These are phyloP conservation scores for Noctua fimbriata DNA, from an alignment of 2,888 invertebrate species.

Conservation along the genomic window DNA sequence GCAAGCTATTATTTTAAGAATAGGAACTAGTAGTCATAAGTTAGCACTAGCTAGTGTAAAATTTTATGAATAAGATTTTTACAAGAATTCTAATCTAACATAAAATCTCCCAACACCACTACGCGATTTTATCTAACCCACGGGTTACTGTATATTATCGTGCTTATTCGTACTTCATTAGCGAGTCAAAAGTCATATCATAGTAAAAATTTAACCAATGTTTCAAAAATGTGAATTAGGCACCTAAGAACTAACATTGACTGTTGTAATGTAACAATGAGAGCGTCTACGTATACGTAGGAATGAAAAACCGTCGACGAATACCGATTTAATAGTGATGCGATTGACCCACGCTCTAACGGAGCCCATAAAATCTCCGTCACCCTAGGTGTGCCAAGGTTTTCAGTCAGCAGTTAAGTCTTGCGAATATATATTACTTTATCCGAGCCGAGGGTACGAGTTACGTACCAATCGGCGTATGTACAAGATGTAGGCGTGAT, in stretches of 20 bases:
- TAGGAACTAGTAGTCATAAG: background rate
- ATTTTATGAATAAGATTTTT: background rate
- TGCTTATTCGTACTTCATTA: background rate
- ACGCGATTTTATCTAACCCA: background rate
- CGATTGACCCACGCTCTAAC: constrained; percentile 60
- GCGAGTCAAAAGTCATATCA: background rate
- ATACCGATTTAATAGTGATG: constrained; percentile 56
- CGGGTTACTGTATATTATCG: background rate
- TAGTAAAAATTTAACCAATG: background rate
- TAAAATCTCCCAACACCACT: background rate
- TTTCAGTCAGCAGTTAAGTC: constrained; percentile 83
- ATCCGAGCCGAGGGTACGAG: constrained; percentile 84
- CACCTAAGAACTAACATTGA: background rate
- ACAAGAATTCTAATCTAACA: background rate
- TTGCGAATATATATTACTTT: constrained; percentile 84
- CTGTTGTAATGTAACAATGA: constrained; percentile 17
- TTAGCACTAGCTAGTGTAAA: background rate
- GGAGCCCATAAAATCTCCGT: constrained; percentile 66
- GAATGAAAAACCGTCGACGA: constrained; percentile 42
- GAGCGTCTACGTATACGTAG: constrained; percentile 4
- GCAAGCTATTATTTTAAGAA: background rate
- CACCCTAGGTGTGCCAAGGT: constrained; percentile 72
- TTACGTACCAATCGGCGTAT: constrained; percentile 88
- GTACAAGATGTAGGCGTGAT: constrained; percentile 90
- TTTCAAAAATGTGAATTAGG: background rate